phyloP scores from a whole-genome alignment of 2,797 vertebrate species.

The Chromis chromis region DNA sequence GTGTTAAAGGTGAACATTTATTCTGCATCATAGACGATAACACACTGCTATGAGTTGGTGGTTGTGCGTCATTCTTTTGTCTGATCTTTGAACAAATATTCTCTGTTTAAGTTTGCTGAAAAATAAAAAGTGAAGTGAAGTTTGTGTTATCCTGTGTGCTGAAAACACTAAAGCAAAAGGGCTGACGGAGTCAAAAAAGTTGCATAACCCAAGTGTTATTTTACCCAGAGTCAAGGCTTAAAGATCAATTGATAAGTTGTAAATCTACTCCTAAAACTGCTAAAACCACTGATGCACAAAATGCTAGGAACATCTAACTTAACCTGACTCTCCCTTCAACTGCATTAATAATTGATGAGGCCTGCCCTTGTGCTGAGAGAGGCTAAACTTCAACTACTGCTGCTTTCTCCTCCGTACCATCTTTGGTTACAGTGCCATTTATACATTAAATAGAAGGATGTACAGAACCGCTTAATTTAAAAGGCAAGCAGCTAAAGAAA shows the following conservation, averaged over 20 bases:
- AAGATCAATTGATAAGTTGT: not conserved
- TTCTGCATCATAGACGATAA: not conserved
- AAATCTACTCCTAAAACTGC: not conserved
- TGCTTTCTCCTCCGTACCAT: not conserved
- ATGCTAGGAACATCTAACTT: not conserved
- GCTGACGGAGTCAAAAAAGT: not conserved
- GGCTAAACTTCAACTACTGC: constrained; percentile 11
- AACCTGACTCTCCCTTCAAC: accelerated
- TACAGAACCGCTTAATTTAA: not conserved
- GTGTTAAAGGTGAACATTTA: not conserved
- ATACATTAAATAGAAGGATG: constrained; percentile 39
- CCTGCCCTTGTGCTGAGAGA: not conserved
- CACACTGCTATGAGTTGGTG: not conserved
- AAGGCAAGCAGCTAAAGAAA: not conserved
- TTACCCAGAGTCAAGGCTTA: not conserved
- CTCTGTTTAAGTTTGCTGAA: not conserved
- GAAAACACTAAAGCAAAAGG: not conserved
- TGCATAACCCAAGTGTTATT: not conserved
- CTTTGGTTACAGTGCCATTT: constrained; percentile 21
- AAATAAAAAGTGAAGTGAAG: not conserved
- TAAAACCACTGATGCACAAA: not conserved
- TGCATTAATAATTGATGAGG: constrained; percentile 33
- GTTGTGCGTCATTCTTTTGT: not conserved
- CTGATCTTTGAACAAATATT: too few relatives aligned
- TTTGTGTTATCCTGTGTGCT: not conserved